Conservation (phyloP, 2,888 invertebrate genomes). For the Dromius quadrimaculatus region DNA sequence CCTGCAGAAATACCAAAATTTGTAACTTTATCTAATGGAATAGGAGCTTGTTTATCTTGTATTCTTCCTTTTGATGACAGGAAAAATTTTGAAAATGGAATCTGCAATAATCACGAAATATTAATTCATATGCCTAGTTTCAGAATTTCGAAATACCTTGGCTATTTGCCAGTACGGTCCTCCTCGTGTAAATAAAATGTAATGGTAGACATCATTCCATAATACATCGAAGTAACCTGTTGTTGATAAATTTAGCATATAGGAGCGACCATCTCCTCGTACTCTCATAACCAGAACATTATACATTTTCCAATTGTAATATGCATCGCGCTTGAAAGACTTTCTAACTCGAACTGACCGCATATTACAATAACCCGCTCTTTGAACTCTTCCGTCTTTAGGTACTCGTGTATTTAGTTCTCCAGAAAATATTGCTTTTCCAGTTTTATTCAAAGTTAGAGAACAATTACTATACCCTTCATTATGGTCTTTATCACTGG, state of each 20-base stretch:
- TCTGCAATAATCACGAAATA: conserved; percentile 70
- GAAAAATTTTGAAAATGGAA: conserved; percentile 95
- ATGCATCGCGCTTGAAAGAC: conserved; percentile 81
- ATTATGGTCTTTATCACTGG: conserved; percentile 83
- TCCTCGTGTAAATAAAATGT: conserved; percentile 91
- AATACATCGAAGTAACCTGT: conserved; percentile 84
- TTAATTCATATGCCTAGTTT: background rate
- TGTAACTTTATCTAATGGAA: conserved; percentile 74
- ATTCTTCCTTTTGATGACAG: conserved; percentile 84
- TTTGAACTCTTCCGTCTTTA: conserved; percentile 83
- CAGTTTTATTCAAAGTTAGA: conserved; percentile 76
- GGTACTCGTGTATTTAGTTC: conserved; percentile 77
- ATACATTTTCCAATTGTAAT: conserved; percentile 82
- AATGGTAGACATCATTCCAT: conserved; percentile 92
- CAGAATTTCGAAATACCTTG: conserved; percentile 70
- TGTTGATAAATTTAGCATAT: conserved; percentile 83
- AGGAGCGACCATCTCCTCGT: conserved; percentile 94
- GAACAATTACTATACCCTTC: conserved; percentile 81
- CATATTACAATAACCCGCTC: conserved; percentile 87
- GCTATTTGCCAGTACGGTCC: conserved; percentile 98
- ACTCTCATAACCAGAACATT: conserved; percentile 83
- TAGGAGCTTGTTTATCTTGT: conserved; percentile 82
- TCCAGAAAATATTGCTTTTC: conserved; percentile 81
- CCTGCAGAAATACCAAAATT: conserved; percentile 86
- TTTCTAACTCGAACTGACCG: conserved; percentile 76